Evolutionary conservation across 2,797 vertebrate genomes (phyloP), one percentile per base, ranked within the genome.

Genomic region (Thaleichthys pacificus): DNA sequence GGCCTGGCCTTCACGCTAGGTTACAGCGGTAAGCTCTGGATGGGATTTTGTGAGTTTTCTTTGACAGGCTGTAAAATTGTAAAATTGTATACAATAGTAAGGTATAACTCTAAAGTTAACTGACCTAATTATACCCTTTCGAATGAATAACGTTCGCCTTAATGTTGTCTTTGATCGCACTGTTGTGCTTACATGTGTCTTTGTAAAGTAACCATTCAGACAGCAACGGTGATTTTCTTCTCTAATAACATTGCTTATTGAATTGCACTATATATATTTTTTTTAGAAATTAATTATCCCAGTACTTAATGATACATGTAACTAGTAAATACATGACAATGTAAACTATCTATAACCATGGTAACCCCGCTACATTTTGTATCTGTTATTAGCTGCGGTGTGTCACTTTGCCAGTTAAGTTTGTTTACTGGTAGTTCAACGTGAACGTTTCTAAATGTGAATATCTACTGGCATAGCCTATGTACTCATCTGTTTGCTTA

Each of bases 221-320:
- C 86, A 91, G 82, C 89, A 91, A 88, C 92, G 90, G 87, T 91
- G 89, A 91, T 93, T 92, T 91, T 61, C 75, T 63, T 70, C 63
- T 47, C 74, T 77, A 77, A 82, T 47, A 73, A 56, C 78, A 65
- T 57, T 69, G 66, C 68, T 47, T 51, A 42, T 76, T 11, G 24
- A 66, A 81, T 76, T 63, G 4, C 22, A n/a, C 42, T 47, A 80
- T 76, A 42, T 68, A 77, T 72, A n/a, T n/a, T 21, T 0, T 69
- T 69, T 26, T 32, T 8, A 12, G 51, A 56, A 56, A 17, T 81
- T 5, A 3, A 5, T 47, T 0, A 38, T 0, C 56, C 5, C 5
- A 2, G 24, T 38, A 26, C 60, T 28, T 54, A 28, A 24, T 3
- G 69, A 15, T 35, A 21, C 32, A 28, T 56, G 28, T 62, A 14